Evolutionary conservation across 1,140 invertebrate species (phyloP).

Genomic region (Ceratitis capitata): DNA sequence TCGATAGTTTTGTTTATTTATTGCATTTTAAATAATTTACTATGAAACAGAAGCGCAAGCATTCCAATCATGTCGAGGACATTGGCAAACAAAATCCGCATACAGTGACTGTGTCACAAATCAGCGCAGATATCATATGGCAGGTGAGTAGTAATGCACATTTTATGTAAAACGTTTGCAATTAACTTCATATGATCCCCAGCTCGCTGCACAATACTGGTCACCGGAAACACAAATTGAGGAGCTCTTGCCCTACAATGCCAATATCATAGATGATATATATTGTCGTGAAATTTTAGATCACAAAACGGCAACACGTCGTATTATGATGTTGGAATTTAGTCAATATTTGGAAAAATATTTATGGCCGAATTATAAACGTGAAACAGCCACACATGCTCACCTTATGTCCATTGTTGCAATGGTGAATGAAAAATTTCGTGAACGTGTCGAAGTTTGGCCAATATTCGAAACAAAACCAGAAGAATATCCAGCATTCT

Average conservation of each 20-base stretch:
- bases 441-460: slow-evolving; percentile 97
- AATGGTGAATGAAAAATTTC: slow-evolving; percentile 98
- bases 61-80: background rate
- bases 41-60: slow-evolving; percentile 19
- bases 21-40: background rate
- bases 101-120: slow-evolving; percentile 73
- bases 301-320: slow-evolving; percentile 78
- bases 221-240: slow-evolving; percentile 78
- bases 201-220: slow-evolving; percentile 91
- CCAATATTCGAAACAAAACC: slow-evolving; percentile 85
- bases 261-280: slow-evolving; percentile 81
- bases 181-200: slow-evolving; percentile 47
- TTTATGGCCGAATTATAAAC: slow-evolving; percentile 94
- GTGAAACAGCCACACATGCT: slow-evolving; percentile 73
- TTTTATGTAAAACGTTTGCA: slow-evolving; percentile 43
- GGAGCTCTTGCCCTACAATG: slow-evolving; percentile 75
- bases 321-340: slow-evolving; percentile 96
- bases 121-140: slow-evolving; percentile 71
- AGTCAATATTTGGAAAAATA: slow-evolving; percentile 98
- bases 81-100: slow-evolving; percentile 27
- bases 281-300: slow-evolving; percentile 83
- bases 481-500: slow-evolving; percentile 87
- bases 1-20: background rate
- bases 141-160: slow-evolving; percentile 50
- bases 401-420: slow-evolving; percentile 96